phyloP scores from a whole-genome alignment of 2,888 invertebrate genomes.

The Dichetophora obliterata region DNA sequence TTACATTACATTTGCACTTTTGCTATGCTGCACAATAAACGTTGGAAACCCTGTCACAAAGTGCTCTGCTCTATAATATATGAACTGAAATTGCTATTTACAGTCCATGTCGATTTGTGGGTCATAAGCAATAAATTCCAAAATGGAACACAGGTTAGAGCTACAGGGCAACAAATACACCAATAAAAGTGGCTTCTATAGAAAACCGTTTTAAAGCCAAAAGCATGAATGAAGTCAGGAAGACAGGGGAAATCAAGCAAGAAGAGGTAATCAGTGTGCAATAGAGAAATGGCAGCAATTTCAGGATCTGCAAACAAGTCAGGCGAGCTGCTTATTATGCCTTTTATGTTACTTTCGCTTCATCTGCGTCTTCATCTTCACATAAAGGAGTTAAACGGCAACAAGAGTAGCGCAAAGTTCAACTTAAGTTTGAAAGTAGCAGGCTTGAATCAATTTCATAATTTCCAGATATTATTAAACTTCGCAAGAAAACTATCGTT shows the following conservation, averaged over 20 bases:
- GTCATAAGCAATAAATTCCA: slow-evolving; percentile 28
- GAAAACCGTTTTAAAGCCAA: slow-evolving; percentile 7
- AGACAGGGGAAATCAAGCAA: not conserved
- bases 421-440: no score
- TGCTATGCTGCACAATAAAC: not conserved
- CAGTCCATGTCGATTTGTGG: slow-evolving; percentile 35
- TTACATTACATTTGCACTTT: not conserved
- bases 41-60: not conserved
- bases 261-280: not conserved
- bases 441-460: no score
- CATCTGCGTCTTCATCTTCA: no score
- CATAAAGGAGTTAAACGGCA: no score
- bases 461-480: no score
- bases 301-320: not conserved
- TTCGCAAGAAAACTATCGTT: no score
- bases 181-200: not conserved
- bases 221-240: not conserved
- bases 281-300: not conserved
- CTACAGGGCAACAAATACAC: not conserved
- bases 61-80: slow-evolving; percentile 26
- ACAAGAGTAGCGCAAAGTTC: no score
- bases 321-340: no score
- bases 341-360: no score
- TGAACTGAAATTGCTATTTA: slow-evolving; percentile 32
- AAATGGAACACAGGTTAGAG: slow-evolving; percentile 16